phyloP scores from a whole-genome alignment of 1,140 invertebrate species.

The Meteorus sp. region DNA sequence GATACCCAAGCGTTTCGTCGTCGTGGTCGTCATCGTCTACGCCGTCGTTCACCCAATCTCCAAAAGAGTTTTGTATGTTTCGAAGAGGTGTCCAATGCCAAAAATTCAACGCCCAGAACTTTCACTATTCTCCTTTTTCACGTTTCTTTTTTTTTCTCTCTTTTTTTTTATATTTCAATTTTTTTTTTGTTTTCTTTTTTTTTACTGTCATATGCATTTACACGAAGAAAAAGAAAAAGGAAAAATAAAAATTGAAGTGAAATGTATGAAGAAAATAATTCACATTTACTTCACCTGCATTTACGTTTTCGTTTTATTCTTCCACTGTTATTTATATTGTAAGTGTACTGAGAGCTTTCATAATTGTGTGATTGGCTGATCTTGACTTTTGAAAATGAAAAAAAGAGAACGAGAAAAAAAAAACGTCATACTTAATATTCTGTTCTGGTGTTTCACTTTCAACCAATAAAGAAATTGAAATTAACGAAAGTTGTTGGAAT shows the following conservation, averaged over 20 bases:
- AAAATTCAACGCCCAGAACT: constrained; percentile 48
- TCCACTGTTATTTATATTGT: background rate
- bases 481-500: constrained; percentile 49
- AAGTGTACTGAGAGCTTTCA: background rate
- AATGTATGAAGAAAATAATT: too few relatives aligned
- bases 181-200: background rate
- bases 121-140: constrained; percentile 48
- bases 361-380: background rate
- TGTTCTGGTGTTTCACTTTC: constrained; percentile 44
- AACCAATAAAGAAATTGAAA: constrained; percentile 45
- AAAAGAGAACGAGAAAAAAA: background rate
- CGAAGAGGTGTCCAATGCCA: constrained; percentile 51
- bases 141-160: constrained; percentile 22
- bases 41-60: constrained; percentile 49
- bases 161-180: constrained; percentile 4
- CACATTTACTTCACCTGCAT: too few relatives aligned
- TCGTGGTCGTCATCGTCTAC: too few relatives aligned
- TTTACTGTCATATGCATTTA: too few relatives aligned
- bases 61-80: too few relatives aligned
- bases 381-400: background rate
- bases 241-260: too few relatives aligned
- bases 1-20: too few relatives aligned
- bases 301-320: too few relatives aligned
- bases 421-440: constrained; percentile 1
- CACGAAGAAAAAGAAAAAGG: too few relatives aligned